phyloP scores from a whole-genome alignment of 2,797 vertebrate species.

The Chloroceryle amazona region DNA sequence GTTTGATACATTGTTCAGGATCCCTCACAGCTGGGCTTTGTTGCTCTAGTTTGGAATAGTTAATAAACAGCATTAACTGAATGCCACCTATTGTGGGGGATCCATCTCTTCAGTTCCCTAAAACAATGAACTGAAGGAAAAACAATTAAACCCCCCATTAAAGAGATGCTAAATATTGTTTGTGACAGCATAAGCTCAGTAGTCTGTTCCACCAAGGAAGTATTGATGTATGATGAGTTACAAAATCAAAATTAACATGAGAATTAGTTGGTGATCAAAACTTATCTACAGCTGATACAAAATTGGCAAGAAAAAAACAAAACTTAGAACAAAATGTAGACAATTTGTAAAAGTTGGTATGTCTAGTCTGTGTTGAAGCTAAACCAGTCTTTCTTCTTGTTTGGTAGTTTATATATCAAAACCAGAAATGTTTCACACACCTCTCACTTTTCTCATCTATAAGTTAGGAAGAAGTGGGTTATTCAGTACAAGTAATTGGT shows the following conservation, averaged over 20 bases:
- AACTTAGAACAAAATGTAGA: not conserved
- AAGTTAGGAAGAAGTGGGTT: not conserved
- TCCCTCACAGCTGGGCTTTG: not conserved
- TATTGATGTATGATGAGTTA: not conserved
- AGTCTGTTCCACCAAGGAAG: not conserved
- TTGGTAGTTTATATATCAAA: not conserved
- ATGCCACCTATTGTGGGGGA: not conserved
- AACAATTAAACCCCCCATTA: not conserved
- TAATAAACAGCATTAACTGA: not conserved
- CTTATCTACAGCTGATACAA: not conserved
- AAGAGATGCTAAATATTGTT: not conserved
- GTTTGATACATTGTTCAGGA: not conserved
- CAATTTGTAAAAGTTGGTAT: not conserved
- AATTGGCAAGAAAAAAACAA: not conserved
- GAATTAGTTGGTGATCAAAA: not conserved
- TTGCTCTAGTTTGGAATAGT: not conserved
- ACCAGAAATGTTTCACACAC: not conserved
- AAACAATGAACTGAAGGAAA: not conserved
- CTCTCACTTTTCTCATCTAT: not conserved
- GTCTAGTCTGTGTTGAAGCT: not conserved
- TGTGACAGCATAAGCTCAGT: not conserved
- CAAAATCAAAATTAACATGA: not conserved
- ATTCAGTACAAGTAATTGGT: not conserved
- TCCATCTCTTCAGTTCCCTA: not conserved
- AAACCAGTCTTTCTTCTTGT: not conserved